Evolutionary conservation across 1,140 invertebrate genomes (phyloP), one percentile per base, ranked within the genome.

Genomic region (Glossosoma conforme): DNA sequence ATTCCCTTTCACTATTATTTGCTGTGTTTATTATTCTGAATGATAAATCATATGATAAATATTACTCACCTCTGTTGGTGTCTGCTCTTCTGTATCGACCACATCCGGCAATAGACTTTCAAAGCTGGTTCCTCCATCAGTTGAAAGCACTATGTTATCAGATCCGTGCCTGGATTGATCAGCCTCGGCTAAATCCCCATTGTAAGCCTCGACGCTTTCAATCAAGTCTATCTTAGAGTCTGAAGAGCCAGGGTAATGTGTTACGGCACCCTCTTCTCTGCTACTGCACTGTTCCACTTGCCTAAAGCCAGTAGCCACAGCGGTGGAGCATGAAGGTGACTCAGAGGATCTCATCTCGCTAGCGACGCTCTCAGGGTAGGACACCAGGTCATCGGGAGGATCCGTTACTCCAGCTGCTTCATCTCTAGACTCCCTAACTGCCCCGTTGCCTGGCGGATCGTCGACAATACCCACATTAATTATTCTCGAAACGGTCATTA

Each of bases 11-110:
- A n/a, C n/a, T n/a, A n/a, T n/a, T n/a, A n/a, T n/a, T n/a, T n/a
- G n/a, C n/a, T n/a, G n/a, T n/a, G n/a, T n/a, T n/a, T n/a, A n/a
- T n/a, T n/a, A n/a, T n/a, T n/a, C n/a, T n/a, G n/a, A n/a, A n/a
- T n/a, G n/a, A n/a, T n/a, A n/a, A n/a, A n/a, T n/a, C n/a, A n/a
- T n/a, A n/a, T n/a, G n/a, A n/a, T n/a, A n/a, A n/a, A n/a, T n/a
- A n/a, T n/a, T n/a, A n/a, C n/a, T 71, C 73, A 73, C 72, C 70
- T 75, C 72, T 48, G 72, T 71, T 6, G 72, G 70, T 11, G 72
- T 72, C 36, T 69, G 67, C 58, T 75, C 72, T 21, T 75, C 72
- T 11, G 69, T 70, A 58, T 75, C 72, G 2, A 75, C 71, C 33
- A 74, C 70, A 53, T 75, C 72, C 1, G 72, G 72, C 20, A 73